phyloP scores from a whole-genome alignment of 1,140 invertebrate genomes.

The Lasioglossum albipes region DNA sequence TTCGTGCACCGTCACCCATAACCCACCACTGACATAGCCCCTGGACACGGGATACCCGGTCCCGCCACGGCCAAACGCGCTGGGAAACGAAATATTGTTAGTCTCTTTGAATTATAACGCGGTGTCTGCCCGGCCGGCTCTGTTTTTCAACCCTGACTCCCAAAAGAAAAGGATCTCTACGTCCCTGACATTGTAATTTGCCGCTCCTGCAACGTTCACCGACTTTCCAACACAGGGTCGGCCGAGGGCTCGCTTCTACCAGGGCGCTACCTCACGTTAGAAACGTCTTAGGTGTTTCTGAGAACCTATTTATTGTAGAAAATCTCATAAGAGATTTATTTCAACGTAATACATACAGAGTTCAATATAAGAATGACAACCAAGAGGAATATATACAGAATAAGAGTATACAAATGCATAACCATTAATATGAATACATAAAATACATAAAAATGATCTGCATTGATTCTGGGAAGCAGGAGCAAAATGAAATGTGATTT shows the following conservation, averaged over 20 bases:
- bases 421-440: too few relatives aligned
- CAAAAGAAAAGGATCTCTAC: neutral
- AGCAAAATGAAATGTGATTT: too few relatives aligned
- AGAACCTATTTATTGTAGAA: too few relatives aligned
- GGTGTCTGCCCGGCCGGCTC: neutral
- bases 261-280: neutral
- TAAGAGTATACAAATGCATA: too few relatives aligned
- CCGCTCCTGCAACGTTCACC: neutral
- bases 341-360: too few relatives aligned
- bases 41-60: constrained; percentile 36
- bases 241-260: too few relatives aligned
- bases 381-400: too few relatives aligned
- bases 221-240: too few relatives aligned
- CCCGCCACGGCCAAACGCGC: constrained; percentile 16
- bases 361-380: too few relatives aligned
- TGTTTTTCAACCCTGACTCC: neutral
- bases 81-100: constrained; percentile 57
- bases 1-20: constrained; percentile 53
- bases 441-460: too few relatives aligned
- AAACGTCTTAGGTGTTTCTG: neutral
- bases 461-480: too few relatives aligned
- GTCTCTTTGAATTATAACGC: constrained; percentile 59
- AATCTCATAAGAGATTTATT: too few relatives aligned
- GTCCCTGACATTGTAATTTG: constrained; percentile 4
- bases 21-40: constrained; percentile 53